A percentile compares a stretch with the other conserved stretches of the same genome.
Evolutionary conservation across 2,797 vertebrate species (phyloP).

Genomic region (Malacoctenus gilli): DNA sequence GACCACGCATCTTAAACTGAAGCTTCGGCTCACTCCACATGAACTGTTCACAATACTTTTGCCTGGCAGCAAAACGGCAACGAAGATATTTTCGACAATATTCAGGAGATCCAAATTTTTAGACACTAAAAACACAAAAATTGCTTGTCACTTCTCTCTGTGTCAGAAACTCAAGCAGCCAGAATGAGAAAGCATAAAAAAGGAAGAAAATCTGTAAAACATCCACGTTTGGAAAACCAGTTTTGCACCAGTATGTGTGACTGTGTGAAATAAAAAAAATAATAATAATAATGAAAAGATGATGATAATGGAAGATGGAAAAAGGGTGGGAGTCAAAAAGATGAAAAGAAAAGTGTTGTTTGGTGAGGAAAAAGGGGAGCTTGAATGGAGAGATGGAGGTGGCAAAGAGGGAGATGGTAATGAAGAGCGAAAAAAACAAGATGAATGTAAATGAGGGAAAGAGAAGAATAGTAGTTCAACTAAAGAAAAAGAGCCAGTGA

Average conservation of each 20-base stretch:
- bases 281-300: slow-evolving; percentile 13
- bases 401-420: neutral
- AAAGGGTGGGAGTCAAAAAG: neutral
- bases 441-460: neutral
- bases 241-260: slow-evolving; percentile 16
- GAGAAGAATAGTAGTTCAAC: neutral
- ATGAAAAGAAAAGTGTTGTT: neutral
- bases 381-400: neutral
- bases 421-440: neutral
- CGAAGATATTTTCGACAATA: no score
- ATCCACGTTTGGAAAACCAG: slow-evolving; percentile 14
- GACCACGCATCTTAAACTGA: no score
- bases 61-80: no score
- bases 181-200: slow-evolving; percentile 21
- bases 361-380: neutral
- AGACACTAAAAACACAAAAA: no score
- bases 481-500: neutral
- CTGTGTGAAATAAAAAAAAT: neutral
- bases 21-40: no score
- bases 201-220: slow-evolving; percentile 37
- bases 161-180: slow-evolving; percentile 18
- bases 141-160: neutral
- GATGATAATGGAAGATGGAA: slow-evolving; percentile 17
- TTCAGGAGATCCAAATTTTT: no score
- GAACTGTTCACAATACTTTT: no score